phyloP scores from a whole-genome alignment of 2,113 vertebrate species.

The Taxidea taxus region DNA sequence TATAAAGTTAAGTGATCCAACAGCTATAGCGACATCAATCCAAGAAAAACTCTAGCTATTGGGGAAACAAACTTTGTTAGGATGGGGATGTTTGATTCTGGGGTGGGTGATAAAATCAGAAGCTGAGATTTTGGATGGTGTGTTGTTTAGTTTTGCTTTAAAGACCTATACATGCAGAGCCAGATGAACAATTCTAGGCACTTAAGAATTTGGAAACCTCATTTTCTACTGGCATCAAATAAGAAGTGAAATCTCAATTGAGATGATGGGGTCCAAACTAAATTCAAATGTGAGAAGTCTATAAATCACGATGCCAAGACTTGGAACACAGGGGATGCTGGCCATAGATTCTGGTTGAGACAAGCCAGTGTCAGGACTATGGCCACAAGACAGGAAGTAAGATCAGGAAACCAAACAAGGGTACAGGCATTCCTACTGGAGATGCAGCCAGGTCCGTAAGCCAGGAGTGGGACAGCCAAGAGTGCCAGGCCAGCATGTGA shows the following conservation, averaged over 20 bases:
- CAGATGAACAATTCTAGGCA: slow-evolving; percentile 40
- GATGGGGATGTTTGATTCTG: slow-evolving; percentile 22
- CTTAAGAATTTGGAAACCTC: slow-evolving; percentile 40
- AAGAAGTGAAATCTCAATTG: slow-evolving; percentile 42
- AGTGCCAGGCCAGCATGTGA: neutral
- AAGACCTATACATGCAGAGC: neutral
- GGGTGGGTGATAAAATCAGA: slow-evolving; percentile 40
- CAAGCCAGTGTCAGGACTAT: neutral
- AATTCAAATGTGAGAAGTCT: slow-evolving; percentile 58
- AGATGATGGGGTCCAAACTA: slow-evolving; percentile 48
- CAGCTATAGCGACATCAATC: slow-evolving; percentile 38
- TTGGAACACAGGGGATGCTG: neutral
- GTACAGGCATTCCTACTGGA: neutral
- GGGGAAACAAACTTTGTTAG: neutral
- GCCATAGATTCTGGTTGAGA: neutral
- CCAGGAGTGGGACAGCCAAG: neutral
- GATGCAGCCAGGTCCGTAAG: neutral
- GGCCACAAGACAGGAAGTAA: slow-evolving; percentile 31
- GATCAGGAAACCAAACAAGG: neutral
- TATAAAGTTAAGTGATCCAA: slow-evolving; percentile 51
- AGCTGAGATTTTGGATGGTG: slow-evolving; percentile 35
- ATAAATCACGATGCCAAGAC: slow-evolving; percentile 28
- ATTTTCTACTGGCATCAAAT: slow-evolving; percentile 37
- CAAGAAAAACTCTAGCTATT: slow-evolving; percentile 55
- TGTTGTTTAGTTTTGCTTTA: slow-evolving; percentile 59